phyloP scores from a whole-genome alignment of 2,113 vertebrate genomes.

The Nerophis ophidion region DNA sequence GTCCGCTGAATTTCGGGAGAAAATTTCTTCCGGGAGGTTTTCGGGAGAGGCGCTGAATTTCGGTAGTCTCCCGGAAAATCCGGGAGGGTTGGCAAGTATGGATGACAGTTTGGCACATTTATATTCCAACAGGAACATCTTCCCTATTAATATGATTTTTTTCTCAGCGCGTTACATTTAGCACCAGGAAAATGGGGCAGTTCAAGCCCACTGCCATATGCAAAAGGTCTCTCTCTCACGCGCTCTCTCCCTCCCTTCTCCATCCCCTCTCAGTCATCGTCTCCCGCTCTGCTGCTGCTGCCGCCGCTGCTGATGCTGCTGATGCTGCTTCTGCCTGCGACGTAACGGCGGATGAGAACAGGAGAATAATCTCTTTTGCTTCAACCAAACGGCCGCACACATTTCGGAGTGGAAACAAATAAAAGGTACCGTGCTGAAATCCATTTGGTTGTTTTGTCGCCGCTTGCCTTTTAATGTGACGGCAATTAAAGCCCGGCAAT shows the following conservation, averaged over 20 bases:
- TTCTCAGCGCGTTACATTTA: not conserved
- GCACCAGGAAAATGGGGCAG: constrained; percentile 29
- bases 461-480: too few relatives aligned
- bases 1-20: too few relatives aligned
- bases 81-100: too few relatives aligned
- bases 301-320: constrained; percentile 40
- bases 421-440: constrained; percentile 48
- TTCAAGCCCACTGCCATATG: constrained; percentile 48
- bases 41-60: too few relatives aligned
- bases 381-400: constrained; percentile 29
- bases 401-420: constrained; percentile 27
- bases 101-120: too few relatives aligned
- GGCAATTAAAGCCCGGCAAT: not conserved
- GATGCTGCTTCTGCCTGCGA: constrained; percentile 52
- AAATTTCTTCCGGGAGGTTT: too few relatives aligned
- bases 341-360: constrained; percentile 45
- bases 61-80: too few relatives aligned
- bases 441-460: not conserved
- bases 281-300: constrained; percentile 45
- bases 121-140: too few relatives aligned
- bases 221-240: constrained; percentile 41
- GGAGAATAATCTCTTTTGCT: constrained; percentile 24
- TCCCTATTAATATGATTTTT: not conserved
- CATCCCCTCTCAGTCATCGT: constrained; percentile 41
- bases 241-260: constrained; percentile 28